Base-by-base conservation (phyloP, 2,888 invertebrate species). In the Corythucha ciliata region DNA sequence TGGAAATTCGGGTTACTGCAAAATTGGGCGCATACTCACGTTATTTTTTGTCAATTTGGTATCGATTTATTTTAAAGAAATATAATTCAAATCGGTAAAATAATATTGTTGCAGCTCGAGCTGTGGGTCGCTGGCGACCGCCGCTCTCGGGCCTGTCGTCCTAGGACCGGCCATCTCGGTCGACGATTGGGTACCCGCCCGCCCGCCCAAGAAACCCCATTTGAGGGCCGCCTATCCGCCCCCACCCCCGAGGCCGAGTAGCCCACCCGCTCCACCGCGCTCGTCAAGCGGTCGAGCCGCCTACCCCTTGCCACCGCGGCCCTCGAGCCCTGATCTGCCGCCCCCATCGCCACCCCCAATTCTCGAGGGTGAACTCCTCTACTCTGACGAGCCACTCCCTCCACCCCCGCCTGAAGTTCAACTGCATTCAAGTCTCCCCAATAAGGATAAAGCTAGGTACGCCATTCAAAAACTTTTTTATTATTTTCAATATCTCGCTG, bases 141-240 rank as follows among this genome's bases (percentile, higher is more conserved):
- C 76, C 61, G 62, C 77, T 21, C 61, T 78, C 12, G 78, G 78
- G 1, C 78, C 78, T 0, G 73, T 78, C 32, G 79, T 79, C 48
- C 70, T 78, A 36, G 78, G 78, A 0, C 75, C 77, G 1, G 71
- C 77, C 1, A 78, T 79, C 63, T 76, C 76, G 1, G 69, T 79
- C 12, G 79, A 79, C 58, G 79, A 79, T 59, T 80, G 79, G 76
- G 78, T 80, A 1, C 81, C 83, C 1, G 83, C 82, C 60, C 69
- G 83, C 58, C 85, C 85, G 10, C 84, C 84, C 3, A 85, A 85
- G 67, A 83, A 83, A 67, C 81, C 83, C 2, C 76, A 79, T 62
- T 69, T 81, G 53, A 65, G 78, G 59, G 70, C 68, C 4, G 68
- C 68, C 2, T 72, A 68, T 61, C 70, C 70, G 0, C 56, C 57